phyloP scores from a whole-genome alignment of 2,888 invertebrate genomes.

The Tridacna gigas region DNA sequence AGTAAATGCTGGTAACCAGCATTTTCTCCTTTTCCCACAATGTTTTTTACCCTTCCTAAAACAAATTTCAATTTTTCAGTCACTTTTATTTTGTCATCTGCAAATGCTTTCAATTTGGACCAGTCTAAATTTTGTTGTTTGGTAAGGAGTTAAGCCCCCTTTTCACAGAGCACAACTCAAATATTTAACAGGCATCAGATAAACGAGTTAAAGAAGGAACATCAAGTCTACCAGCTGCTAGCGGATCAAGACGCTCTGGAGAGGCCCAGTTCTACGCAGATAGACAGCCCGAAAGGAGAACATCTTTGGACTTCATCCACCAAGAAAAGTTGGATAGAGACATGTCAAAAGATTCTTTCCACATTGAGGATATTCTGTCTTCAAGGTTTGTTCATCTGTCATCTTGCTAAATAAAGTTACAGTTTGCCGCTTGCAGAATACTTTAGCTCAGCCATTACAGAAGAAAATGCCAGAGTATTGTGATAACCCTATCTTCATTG shows the following conservation, averaged over 20 bases:
- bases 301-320: not conserved
- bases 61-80: no score
- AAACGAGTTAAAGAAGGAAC: not conserved
- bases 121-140: no score
- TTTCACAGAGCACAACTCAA: not conserved
- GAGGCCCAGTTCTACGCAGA: not conserved
- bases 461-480: no score
- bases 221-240: not conserved
- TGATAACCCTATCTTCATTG: no score
- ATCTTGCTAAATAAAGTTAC: not conserved
- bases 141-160: no score
- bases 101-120: no score
- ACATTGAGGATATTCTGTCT: conserved; percentile 17
- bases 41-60: no score
- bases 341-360: conserved; percentile 4
- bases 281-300: not conserved
- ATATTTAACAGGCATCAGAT: not conserved
- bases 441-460: no score
- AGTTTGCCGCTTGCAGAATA: no score
- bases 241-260: not conserved
- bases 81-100: no score
- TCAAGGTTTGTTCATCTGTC: conserved; percentile 7
- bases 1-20: no score
- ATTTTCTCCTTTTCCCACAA: no score
- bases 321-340: conserved; percentile 1